Base-by-base conservation (phyloP, 2,113 vertebrate genomes). In the Puntigrus tetrazona region DNA sequence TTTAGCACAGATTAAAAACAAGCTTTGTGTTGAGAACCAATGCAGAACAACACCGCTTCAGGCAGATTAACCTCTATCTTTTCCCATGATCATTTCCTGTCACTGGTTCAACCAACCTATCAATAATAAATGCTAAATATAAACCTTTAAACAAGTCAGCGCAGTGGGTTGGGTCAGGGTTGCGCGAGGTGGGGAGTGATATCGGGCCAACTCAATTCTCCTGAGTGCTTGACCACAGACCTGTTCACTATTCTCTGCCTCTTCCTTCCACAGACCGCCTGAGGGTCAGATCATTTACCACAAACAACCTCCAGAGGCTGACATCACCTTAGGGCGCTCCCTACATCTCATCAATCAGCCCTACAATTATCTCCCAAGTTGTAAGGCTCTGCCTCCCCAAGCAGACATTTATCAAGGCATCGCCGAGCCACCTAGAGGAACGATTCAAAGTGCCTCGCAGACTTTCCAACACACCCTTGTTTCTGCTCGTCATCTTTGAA, bases 401-500 rank as follows among this genome's bases (percentile, higher is more conserved):
- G 45, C 52, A 78, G 11, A 70, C 80, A 70, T 82, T 8, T 83
- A 45, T 75, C 25, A 57, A 38, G 41, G 8, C 52, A 59, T 61
- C 47, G 4, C 36, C 65, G 10, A 45, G 27, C 31, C 25, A 83
- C 27, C 45, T 47, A 43, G 67, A 41, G 36, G 45, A 31, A 74
- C 14, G 4, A 38, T 27, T 74, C 50, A 75, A 75, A 61, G 65
- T 41, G 34, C 69, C 25, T 29, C 16, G 55, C 29, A 41, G 38
- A 81, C 45, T 34, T 83, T 70, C 61, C 43, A 57, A 76, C 55
- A 82, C 38, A 72, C 80, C 85, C 80, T 38, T 34, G 29, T 55
- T 72, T 41, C 69, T 47, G 43, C 31, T 59, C 67, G 34, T 84
- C 59, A 84, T 78, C 13, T 84, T 84, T 47, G 67, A 27, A 83